Percentiles rank a stretch among this genome's conserved stretches.
phyloP scores from a whole-genome alignment of 2,797 vertebrate genomes.

The Serranus cabrilla region DNA sequence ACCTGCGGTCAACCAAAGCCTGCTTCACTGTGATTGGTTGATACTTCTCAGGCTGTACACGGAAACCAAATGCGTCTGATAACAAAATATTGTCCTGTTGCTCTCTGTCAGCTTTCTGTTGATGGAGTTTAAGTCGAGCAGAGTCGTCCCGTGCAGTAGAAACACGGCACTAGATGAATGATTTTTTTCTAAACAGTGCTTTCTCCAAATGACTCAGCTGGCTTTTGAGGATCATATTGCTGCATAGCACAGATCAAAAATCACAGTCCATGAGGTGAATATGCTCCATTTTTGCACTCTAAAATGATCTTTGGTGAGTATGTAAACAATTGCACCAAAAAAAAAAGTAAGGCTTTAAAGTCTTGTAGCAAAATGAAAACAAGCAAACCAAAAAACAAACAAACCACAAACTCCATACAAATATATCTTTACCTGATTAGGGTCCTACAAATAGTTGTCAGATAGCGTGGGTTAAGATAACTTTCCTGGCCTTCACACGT shows the following conservation, averaged over 20 bases:
- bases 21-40: no score
- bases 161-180: background rate
- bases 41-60: no score
- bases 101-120: no score
- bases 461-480: constrained; percentile 43
- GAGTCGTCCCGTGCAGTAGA: no score
- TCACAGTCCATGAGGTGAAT: constrained; percentile 24
- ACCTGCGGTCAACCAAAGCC: no score
- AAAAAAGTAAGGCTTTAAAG: constrained; percentile 49
- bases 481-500: constrained; percentile 25
- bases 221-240: constrained; percentile 18
- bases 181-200: constrained; percentile 1
- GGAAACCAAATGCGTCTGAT: no score
- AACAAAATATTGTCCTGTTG: no score
- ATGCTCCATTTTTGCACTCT: constrained; percentile 39
- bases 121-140: no score
- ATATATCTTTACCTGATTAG: constrained; percentile 56
- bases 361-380: constrained; percentile 26
- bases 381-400: background rate
- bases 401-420: constrained; percentile 31
- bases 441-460: constrained; percentile 38
- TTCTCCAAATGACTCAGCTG: constrained; percentile 11
- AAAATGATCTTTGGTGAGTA: constrained; percentile 78
- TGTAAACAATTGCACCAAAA: constrained; percentile 73
- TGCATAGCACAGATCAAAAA: constrained; percentile 25